These are phyloP conservation scores for Mystacides longicornis DNA, from an alignment of 2,888 invertebrate genomes.

Conservation along the genomic window DNA sequence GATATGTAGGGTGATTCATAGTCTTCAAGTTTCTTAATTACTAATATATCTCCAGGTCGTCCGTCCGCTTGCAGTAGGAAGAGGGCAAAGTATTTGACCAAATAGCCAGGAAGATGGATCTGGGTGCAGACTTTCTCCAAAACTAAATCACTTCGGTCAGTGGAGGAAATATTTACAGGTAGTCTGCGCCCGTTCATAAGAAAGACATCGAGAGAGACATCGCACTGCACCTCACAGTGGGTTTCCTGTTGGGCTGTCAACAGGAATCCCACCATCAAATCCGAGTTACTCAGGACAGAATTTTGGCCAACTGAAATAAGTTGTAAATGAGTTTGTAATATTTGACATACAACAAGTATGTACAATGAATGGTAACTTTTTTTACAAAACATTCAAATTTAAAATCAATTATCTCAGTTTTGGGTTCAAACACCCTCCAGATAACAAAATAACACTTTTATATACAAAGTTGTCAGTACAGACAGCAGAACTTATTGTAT, in stretches of 20 bases:
- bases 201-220: conserved; percentile 72
- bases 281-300: conserved; percentile 66
- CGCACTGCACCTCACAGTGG: conserved; percentile 56
- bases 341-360: no score
- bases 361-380: no score
- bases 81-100: conserved; percentile 82
- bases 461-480: no score
- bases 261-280: conserved; percentile 78
- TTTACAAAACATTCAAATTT: no score
- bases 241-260: conserved; percentile 90
- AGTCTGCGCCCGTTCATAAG: conserved; percentile 84
- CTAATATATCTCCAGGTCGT: conserved; percentile 61
- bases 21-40: conserved; percentile 85
- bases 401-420: no score
- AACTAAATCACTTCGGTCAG: conserved; percentile 76
- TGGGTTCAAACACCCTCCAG: no score
- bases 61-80: conserved; percentile 75
- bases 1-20: conserved; percentile 97
- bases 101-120: conserved; percentile 71
- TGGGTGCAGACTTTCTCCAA: conserved; percentile 75
- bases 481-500: no score
- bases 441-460: no score
- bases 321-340: no score
- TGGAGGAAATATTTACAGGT: conserved; percentile 69
- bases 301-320: conserved; percentile 78